Evolutionary conservation across 64 coral and sea anemone species (phyloP), one percentile per base, ranked within the genome.

Genomic region (Pachyseris speciosa): DNA sequence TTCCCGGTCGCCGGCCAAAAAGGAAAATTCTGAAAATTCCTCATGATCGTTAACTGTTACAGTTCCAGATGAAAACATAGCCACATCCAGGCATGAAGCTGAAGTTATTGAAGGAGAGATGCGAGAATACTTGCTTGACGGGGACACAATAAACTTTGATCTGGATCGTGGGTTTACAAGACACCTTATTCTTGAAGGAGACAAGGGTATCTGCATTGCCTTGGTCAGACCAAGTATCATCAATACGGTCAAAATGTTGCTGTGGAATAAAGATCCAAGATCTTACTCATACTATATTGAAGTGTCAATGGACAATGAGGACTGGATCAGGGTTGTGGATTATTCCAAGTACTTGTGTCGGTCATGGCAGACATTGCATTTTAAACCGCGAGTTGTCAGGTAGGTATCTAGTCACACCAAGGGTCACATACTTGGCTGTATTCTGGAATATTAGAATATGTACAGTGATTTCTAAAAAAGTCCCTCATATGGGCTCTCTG

Each of bases 221-320:
- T n/a, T 99, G 41, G 93, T 90, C 9, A 63, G 90, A 76, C 97
- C 97, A 29, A 95, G 93, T 64, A 95, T 99, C 79, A 95, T 99
- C 30, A 99, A 99, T 17, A 99, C 93, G 25, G 87, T 99, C 42
- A 91, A 87, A 68, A 86, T 99, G 68, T 84, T 99, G 29, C 75
- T 99, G 20, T 99, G 97, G 97, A 94, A 99, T 61, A 95, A 92
- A 84, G 97, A 99, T 24, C 6, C 84, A 24, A 73, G 97, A n/a
- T 92, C 94, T 9, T 99, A 99, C 76, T 99, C 97, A 25, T 99
- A 99, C 33, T 95, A 80, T 44, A 91, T 99, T 95, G 97, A 99
- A 66, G 90, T 99, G 22, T 99, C 97, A 15, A 93, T 99, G 90
- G 97, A 99, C 63, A 99, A 86, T 40, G 70, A 92, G 17, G 97